Conservation (phyloP, 2,888 invertebrate genomes). For the Trichogramma evanescens region DNA sequence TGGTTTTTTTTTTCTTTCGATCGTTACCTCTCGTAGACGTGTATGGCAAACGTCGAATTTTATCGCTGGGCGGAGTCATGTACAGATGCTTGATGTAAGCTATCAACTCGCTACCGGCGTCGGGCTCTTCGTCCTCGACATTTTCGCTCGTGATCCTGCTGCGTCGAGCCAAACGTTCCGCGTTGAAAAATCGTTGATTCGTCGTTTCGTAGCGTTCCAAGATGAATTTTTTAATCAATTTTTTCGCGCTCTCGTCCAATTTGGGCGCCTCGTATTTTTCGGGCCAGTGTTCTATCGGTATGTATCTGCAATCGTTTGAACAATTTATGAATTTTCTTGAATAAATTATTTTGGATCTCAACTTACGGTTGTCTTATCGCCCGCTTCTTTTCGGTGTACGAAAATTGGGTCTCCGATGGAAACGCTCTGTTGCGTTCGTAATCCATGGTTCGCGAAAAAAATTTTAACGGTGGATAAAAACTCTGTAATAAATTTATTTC, state of each 20-base stretch:
- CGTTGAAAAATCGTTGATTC: constrained; percentile 23
- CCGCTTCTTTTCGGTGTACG: constrained; percentile 24
- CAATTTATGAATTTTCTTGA: no score
- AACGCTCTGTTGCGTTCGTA: constrained; percentile 18
- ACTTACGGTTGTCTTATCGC: constrained; percentile 26
- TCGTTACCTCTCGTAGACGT: constrained; percentile 32
- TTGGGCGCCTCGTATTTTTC: constrained; percentile 21
- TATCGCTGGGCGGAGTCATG: constrained; percentile 25
- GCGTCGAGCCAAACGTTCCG: constrained; percentile 12
- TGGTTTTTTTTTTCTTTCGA: background rate
- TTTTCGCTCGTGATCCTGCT: background rate
- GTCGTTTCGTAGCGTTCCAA: constrained; percentile 26
- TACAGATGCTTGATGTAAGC: constrained; percentile 30
- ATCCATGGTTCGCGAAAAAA: no score
- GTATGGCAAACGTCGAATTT: constrained; percentile 27
- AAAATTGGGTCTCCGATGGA: constrained; percentile 30
- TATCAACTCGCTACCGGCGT: constrained; percentile 29
- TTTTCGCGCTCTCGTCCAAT: constrained; percentile 25
- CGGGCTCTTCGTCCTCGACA: constrained; percentile 2
- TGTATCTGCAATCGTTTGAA: constrained; percentile 14
- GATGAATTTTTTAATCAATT: constrained; percentile 26
- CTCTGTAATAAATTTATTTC: no score
- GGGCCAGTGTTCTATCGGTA: constrained; percentile 25
- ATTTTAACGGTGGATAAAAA: no score
- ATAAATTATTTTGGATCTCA: background rate